Conservation (phyloP, 2,797 vertebrate species). For the Gobionotothen gibberifrons region DNA sequence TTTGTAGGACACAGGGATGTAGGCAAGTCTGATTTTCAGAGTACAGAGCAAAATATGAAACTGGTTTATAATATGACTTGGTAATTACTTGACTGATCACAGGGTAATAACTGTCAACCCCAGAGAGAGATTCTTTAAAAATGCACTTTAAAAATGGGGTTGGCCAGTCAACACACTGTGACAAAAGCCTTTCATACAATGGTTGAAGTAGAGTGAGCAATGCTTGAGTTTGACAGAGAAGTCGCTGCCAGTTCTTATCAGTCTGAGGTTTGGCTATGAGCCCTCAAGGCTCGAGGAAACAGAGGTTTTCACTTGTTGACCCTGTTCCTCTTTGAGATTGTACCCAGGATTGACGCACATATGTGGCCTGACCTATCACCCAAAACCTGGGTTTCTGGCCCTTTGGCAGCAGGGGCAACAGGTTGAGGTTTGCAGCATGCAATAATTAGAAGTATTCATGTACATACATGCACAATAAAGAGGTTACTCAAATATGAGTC, state of each 20-base stretch:
- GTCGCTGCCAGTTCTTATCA: slow-evolving; percentile 42
- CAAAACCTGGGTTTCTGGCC: slow-evolving; percentile 15
- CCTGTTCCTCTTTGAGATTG: slow-evolving; percentile 31
- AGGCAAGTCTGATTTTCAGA: slow-evolving; percentile 40
- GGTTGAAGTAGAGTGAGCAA: slow-evolving; percentile 30
- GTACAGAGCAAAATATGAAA: slow-evolving; percentile 37
- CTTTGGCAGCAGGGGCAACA: slow-evolving; percentile 26
- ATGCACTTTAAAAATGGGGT: slow-evolving; percentile 26
- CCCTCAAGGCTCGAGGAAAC: slow-evolving; percentile 34
- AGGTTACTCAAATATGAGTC: slow-evolving; percentile 31
- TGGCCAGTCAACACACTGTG: slow-evolving; percentile 14
- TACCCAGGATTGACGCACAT: slow-evolving; percentile 17
- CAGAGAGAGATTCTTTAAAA: slow-evolving; percentile 29
- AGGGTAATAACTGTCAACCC: slow-evolving; percentile 13
- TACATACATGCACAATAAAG: slow-evolving; percentile 16
- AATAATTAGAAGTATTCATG: slow-evolving; percentile 34
- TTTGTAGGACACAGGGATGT: slow-evolving; percentile 6
- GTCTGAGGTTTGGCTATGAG: slow-evolving; percentile 28
- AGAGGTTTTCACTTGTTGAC: slow-evolving; percentile 26
- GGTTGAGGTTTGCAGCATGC: slow-evolving; percentile 38
- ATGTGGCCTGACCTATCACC: slow-evolving; percentile 39
- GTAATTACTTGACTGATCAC: slow-evolving; percentile 45
- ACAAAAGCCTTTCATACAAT: slow-evolving; percentile 24
- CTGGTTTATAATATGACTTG: slow-evolving; percentile 37
- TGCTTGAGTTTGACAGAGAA: slow-evolving; percentile 23